Evolutionary conservation across 2,113 vertebrate genomes (phyloP).

Genomic region (Kryptolebias marmoratus): DNA sequence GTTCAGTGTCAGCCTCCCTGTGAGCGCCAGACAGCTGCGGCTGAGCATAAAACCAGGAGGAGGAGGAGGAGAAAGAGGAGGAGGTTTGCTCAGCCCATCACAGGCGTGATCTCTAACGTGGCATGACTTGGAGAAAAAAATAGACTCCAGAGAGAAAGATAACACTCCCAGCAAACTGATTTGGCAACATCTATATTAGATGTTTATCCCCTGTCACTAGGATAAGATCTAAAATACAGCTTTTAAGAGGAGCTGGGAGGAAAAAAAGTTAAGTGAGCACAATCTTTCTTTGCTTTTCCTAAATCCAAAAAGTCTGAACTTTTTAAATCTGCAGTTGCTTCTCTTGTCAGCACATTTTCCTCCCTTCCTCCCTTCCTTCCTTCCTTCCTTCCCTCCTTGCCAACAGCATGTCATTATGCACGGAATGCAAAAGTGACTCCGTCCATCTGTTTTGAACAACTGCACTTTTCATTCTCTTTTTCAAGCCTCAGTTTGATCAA

Average conservation of each 20-base stretch:
- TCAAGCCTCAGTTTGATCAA: neutral
- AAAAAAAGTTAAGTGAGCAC: neutral
- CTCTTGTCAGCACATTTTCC: slow-evolving; percentile 49
- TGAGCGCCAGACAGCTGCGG: slow-evolving; percentile 3
- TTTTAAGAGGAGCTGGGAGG: too few relatives aligned
- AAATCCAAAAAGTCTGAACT: slow-evolving; percentile 36
- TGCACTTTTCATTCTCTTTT: neutral
- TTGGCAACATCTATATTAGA: neutral
- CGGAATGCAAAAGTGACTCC: slow-evolving; percentile 55
- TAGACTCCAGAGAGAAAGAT: slow-evolving; percentile 19
- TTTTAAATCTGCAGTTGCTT: slow-evolving; percentile 34
- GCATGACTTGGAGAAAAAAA: slow-evolving; percentile 51
- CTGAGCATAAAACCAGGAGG: slow-evolving; percentile 11
- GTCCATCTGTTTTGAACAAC: neutral
- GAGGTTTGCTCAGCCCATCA: slow-evolving; percentile 48
- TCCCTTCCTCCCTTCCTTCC: slow-evolving; percentile 41
- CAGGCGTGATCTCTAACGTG: slow-evolving; percentile 72
- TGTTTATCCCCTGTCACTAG: too few relatives aligned
- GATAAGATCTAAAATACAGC: too few relatives aligned
- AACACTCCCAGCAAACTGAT: slow-evolving; percentile 30
- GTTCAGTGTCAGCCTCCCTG: slow-evolving; percentile 19
- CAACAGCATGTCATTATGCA: slow-evolving; percentile 65
- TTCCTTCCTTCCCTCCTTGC: slow-evolving; percentile 55
- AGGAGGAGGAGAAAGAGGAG: slow-evolving; percentile 34
- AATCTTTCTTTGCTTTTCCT: neutral